These are phyloP conservation scores for Drosophila hamatofila DNA, from an alignment of 2,888 invertebrate species.

Conservation along the genomic window DNA sequence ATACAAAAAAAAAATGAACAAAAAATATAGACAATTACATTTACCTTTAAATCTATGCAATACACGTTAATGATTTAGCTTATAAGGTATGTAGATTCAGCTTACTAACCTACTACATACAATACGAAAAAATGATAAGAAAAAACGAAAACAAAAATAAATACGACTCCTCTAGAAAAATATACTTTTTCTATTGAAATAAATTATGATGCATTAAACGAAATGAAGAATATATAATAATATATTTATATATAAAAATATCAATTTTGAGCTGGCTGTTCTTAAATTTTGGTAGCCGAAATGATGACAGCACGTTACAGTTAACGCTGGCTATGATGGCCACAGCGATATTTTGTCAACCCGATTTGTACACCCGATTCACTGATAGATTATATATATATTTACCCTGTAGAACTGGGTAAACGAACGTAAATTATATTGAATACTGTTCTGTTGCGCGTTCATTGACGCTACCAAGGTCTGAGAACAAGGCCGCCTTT, in stretches of 20 bases:
- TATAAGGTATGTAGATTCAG: slow-evolving; percentile 72
- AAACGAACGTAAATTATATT: background rate
- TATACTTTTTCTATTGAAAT: slow-evolving; percentile 75
- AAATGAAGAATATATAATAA: slow-evolving; percentile 41
- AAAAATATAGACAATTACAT: slow-evolving; percentile 16
- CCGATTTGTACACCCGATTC: background rate
- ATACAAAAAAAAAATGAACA: slow-evolving; percentile 8
- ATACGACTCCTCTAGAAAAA: slow-evolving; percentile 71
- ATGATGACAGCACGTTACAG: slow-evolving; percentile 35
- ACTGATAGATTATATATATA: slow-evolving; percentile 1
- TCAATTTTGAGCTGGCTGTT: slow-evolving; percentile 76
- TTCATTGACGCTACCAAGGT: slow-evolving; percentile 73
- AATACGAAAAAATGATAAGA: slow-evolving; percentile 10
- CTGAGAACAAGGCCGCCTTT: slow-evolving; percentile 76
- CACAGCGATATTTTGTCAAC: slow-evolving; percentile 1
- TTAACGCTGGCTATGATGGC: slow-evolving; percentile 11
- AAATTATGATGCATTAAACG: slow-evolving; percentile 67
- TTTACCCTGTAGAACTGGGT: background rate
- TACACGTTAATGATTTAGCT: slow-evolving; percentile 61
- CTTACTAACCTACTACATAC: slow-evolving; percentile 48
- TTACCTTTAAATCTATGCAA: slow-evolving; percentile 31
- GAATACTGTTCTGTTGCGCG: slow-evolving; percentile 46
- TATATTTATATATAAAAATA: slow-evolving; percentile 21
- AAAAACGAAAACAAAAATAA: slow-evolving; percentile 45
- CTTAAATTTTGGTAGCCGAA: slow-evolving; percentile 80